A percentile compares a stretch with the other conserved stretches of the same genome.
Evolutionary conservation across 2,888 invertebrate species (phyloP).

Genomic region (Noctua comes): DNA sequence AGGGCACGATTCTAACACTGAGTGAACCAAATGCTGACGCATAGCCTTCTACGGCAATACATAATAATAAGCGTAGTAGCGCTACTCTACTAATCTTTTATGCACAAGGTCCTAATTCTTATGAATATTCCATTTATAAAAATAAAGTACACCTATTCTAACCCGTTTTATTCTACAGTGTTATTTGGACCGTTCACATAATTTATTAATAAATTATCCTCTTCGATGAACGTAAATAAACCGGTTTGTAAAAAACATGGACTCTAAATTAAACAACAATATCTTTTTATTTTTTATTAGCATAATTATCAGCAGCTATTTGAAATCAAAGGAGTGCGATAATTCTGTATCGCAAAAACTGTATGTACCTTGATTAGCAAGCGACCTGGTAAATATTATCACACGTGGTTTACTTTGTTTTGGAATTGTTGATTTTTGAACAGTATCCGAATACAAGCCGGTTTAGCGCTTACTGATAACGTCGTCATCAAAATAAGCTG

Average conservation of each 20-base stretch:
- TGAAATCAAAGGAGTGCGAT: slow-evolving; percentile 51
- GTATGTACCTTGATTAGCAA: slow-evolving; percentile 67
- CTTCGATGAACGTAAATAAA: slow-evolving; percentile 14
- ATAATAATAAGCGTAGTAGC: slow-evolving; percentile 30
- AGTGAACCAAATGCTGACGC: slow-evolving; percentile 47
- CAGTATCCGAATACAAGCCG: slow-evolving; percentile 73
- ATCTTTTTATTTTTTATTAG: slow-evolving; percentile 10
- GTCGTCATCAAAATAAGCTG: slow-evolving; percentile 67
- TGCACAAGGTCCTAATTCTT: slow-evolving; percentile 39
- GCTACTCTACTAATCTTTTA: slow-evolving; percentile 40
- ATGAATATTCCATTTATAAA: slow-evolving; percentile 25
- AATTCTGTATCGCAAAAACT: slow-evolving; percentile 60
- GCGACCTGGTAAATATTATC: slow-evolving; percentile 69
- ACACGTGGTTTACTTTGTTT: slow-evolving; percentile 73
- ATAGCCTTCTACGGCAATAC: slow-evolving; percentile 49
- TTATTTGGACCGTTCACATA: slow-evolving; percentile 18
- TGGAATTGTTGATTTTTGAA: slow-evolving; percentile 70
- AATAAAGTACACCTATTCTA: slow-evolving; percentile 16
- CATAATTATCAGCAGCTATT: slow-evolving; percentile 33
- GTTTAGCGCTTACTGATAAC: slow-evolving; percentile 74
- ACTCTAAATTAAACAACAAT: slow-evolving; percentile 3
- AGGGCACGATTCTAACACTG: slow-evolving; percentile 32
- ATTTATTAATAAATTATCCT: slow-evolving; percentile 23
- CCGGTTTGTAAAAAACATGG: slow-evolving; percentile 36
- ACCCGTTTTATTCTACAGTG: slow-evolving; percentile 27